These are phyloP conservation scores for Anguilla anguilla DNA, from an alignment of 2,797 vertebrate species.

Conservation along the genomic window DNA sequence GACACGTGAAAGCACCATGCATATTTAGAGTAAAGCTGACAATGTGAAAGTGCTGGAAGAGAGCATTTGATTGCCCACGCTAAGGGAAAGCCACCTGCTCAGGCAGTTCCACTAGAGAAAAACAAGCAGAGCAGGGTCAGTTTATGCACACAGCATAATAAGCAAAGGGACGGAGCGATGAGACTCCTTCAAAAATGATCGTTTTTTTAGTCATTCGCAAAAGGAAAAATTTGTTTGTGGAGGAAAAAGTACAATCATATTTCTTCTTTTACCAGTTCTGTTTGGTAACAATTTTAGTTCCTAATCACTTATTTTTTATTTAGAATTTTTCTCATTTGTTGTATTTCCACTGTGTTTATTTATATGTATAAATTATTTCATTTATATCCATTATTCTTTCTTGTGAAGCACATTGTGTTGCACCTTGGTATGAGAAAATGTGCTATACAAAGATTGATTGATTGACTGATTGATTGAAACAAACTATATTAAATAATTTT, in stretches of 20 bases:
- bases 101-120: not conserved
- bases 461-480: no score
- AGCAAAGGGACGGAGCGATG: not conserved
- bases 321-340: not conserved
- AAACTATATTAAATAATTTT: not conserved
- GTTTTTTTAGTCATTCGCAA: not conserved
- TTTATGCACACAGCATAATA: not conserved
- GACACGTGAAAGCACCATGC: not conserved
- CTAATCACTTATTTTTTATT: not conserved
- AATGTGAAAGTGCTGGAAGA: slow-evolving; percentile 11
- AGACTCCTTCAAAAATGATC: not conserved
- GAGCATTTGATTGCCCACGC: not conserved
- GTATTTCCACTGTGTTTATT: not conserved
- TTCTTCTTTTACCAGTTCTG: not conserved
- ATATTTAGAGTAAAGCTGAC: slow-evolving; percentile 6
- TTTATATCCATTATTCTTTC: no score
- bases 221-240: not conserved
- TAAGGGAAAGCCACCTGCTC: not conserved
- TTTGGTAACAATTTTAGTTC: not conserved
- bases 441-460: no score
- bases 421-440: no score
- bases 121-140: not conserved
- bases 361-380: no score
- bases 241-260: not conserved
- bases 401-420: no score